phyloP scores from a whole-genome alignment of 2,797 vertebrate species.

The Enteromius mattozi region DNA sequence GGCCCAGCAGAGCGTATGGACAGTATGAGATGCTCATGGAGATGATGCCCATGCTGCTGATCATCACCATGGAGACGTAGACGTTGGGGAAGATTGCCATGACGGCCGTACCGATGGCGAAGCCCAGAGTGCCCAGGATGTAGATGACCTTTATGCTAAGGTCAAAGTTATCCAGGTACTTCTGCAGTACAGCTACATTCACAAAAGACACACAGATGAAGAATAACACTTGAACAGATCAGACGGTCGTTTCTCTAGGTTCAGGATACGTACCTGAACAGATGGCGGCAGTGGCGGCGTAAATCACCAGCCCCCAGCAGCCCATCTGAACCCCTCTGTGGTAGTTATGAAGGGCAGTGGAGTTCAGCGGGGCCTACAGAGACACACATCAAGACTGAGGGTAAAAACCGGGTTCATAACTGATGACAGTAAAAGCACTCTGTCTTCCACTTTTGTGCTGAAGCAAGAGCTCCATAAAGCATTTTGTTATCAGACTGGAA shows the following conservation, averaged over 20 bases:
- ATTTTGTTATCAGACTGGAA: not conserved
- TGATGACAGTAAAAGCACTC: not conserved
- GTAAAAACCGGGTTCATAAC: not conserved
- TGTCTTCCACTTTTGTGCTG: not conserved
- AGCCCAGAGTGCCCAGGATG: slow-evolving; percentile 92
- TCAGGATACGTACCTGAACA: slow-evolving; percentile 86
- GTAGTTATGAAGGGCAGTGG: slow-evolving; percentile 85
- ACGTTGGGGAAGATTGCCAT: slow-evolving; percentile 88
- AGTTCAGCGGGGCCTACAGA: slow-evolving; percentile 85
- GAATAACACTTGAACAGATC: not conserved
- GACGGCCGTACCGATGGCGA: slow-evolving; percentile 88
- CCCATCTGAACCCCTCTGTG: slow-evolving; percentile 96
- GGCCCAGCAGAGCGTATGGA: slow-evolving; percentile 86
- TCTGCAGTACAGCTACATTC: slow-evolving; percentile 89
- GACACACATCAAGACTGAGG: not conserved
- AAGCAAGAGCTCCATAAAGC: not conserved
- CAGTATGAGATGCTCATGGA: slow-evolving; percentile 91
- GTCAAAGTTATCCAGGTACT: slow-evolving; percentile 96
- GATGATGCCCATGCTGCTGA: slow-evolving; percentile 88
- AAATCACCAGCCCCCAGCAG: slow-evolving; percentile 95
- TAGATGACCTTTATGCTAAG: slow-evolving; percentile 96
- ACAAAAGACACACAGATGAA: not conserved
- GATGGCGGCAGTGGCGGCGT: slow-evolving; percentile 91
- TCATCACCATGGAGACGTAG: slow-evolving; percentile 86
- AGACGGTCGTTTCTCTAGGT: not conserved